Percentiles rank a stretch among this genome's conserved stretches.
These are phyloP conservation scores for Muricea muricata DNA, from an alignment of 92 coral and sea anemone genomes.

Conservation along the genomic window DNA sequence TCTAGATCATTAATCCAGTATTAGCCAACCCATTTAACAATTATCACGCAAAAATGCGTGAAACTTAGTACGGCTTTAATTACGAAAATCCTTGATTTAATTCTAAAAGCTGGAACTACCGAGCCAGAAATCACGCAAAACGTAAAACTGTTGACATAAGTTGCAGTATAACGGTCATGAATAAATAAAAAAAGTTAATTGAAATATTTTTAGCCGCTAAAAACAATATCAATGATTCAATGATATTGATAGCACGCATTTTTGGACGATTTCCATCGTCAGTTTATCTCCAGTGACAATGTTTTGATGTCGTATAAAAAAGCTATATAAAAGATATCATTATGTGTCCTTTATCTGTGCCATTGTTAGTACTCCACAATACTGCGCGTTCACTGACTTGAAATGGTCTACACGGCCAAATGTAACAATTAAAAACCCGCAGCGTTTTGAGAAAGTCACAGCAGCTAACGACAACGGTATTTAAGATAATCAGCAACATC, in stretches of 20 bases:
- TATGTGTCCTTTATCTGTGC: neutral
- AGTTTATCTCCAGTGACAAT: neutral
- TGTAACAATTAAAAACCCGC: neutral
- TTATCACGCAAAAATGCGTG: neutral
- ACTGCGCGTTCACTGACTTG: neutral
- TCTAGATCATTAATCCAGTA: neutral
- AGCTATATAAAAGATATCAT: neutral
- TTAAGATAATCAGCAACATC: no score
- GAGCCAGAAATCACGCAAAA: neutral
- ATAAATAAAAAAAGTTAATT: neutral
- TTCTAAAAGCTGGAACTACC: no score
- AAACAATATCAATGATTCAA: neutral
- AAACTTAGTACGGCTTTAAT: neutral
- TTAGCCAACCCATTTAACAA: conserved; percentile 2
- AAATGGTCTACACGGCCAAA: neutral
- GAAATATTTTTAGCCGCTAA: neutral
- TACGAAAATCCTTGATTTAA: neutral
- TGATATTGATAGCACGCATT: neutral
- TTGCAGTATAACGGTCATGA: neutral
- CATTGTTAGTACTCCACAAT: neutral
- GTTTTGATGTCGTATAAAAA: neutral
- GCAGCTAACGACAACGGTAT: no score
- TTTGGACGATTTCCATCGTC: neutral
- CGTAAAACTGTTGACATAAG: neutral
- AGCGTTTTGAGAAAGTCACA: no score